These are phyloP conservation scores for Diplodus puntazzo DNA, from an alignment of 2,797 vertebrate genomes.

Conservation along the genomic window DNA sequence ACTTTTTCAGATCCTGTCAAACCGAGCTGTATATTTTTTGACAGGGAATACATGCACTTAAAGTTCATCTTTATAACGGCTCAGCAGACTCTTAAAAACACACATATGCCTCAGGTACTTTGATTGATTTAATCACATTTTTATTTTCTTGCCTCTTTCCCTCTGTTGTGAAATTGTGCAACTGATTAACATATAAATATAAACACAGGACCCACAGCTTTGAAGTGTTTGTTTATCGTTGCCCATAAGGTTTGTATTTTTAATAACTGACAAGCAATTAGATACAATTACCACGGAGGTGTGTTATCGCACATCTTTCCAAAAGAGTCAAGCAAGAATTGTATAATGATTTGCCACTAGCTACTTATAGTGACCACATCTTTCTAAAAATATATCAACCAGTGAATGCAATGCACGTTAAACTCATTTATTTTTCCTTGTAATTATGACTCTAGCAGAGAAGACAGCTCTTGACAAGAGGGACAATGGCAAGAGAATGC, in stretches of 20 bases:
- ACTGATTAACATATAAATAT: too few relatives aligned
- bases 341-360: slow-evolving; percentile 2
- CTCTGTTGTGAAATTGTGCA: too few relatives aligned
- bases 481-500: slow-evolving; percentile 49
- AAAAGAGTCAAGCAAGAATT: slow-evolving; percentile 31
- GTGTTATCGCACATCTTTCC: slow-evolving; percentile 33
- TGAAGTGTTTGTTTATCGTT: slow-evolving; percentile 28
- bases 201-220: too few relatives aligned
- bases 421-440: slow-evolving; percentile 52
- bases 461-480: slow-evolving; percentile 53
- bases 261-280: slow-evolving; percentile 37
- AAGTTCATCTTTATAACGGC: slow-evolving; percentile 23
- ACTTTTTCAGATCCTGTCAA: slow-evolving; percentile 43
- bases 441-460: slow-evolving; percentile 57
- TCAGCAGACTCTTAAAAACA: slow-evolving; percentile 10
- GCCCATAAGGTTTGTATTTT: slow-evolving; percentile 32
- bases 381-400: slow-evolving; percentile 37
- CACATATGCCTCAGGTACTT: not conserved
- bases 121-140: not conserved
- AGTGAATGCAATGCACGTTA: slow-evolving; percentile 22
- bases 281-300: slow-evolving; percentile 24
- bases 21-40: slow-evolving; percentile 27
- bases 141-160: not conserved
- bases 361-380: slow-evolving; percentile 15
- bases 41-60: slow-evolving; percentile 25